Base-by-base conservation (phyloP, 2,888 invertebrate genomes). In the Nemurella pictetii region DNA sequence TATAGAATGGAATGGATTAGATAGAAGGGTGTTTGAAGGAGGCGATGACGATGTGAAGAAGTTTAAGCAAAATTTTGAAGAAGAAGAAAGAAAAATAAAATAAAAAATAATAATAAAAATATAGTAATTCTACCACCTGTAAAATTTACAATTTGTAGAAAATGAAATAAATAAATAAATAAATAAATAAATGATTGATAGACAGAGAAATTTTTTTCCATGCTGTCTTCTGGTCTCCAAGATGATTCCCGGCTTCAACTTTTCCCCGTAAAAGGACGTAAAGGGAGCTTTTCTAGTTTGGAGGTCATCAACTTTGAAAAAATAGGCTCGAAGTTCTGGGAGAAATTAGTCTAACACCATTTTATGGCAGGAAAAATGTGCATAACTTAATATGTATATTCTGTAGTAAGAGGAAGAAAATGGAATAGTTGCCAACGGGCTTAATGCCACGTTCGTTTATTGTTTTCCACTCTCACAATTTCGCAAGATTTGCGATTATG, bases 401-500 rank as follows among this genome's bases (percentile, higher is more conserved):
- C 55, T 7, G n/a, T n/a, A n/a, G n/a, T 20, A 55, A n/a, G n/a
- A n/a, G 9, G 20, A 55, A 20, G 20, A 55, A 20, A 55, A 55
- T 15, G n/a, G n/a, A 7, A 15, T 55, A 20, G 20, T 15, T 55
- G 55, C 55, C 55, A 55, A 20, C 20, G 55, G 55, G 55, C 55
- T 55, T 20, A 55, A 12, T 55, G 55, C 55, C 55, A 55, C 55
- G 3, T 12, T 20, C 55, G 55, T 55, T 55, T 55, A 55, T 55
- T 55, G 20, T 55, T 15, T 55, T 35, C 12, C 55, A 55, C 55
- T 55, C 12, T 55, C 55, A 12, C 55, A 20, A 20, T 55, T 78
- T 78, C 30, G 78, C 30, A 78, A 78, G 78, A 78, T 78, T 30
- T 78, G 29, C 78, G 78, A 78, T 30, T 78, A 30, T 78, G 78